These are phyloP conservation scores for Ommatoiulus sabulosus DNA, from an alignment of 2,888 invertebrate species.

Conservation along the genomic window DNA sequence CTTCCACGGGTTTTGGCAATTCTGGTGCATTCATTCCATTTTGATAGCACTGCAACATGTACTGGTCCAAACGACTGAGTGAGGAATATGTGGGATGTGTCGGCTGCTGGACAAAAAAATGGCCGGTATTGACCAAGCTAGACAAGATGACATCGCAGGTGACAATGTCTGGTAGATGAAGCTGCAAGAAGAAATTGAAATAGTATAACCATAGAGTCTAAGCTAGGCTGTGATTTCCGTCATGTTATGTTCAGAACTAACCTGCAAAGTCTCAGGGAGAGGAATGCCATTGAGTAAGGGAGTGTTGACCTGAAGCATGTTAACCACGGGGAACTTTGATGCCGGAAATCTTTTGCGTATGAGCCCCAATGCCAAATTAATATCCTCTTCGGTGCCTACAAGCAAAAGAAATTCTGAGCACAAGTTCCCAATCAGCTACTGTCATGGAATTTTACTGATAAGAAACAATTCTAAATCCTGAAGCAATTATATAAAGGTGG, in stretches of 20 bases:
- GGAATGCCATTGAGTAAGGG: constrained; percentile 67
- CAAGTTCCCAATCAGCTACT: no score
- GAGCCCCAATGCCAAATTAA: constrained; percentile 84
- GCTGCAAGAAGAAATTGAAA: constrained; percentile 70
- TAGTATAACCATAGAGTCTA: background rate
- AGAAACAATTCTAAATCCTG: no score
- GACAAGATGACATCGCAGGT: constrained; percentile 93
- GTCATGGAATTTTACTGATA: no score
- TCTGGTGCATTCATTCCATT: constrained; percentile 79
- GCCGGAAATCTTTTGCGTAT: constrained; percentile 87
- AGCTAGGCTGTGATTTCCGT: no score
- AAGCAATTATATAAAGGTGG: no score
- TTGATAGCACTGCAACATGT: constrained; percentile 86
- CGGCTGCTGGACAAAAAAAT: constrained; percentile 95
- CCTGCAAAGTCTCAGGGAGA: constrained; percentile 74
- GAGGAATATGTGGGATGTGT: constrained; percentile 93
- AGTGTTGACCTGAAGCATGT: constrained; percentile 74
- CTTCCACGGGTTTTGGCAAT: constrained; percentile 80
- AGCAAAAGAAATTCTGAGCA: constrained; percentile 60
- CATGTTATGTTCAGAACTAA: constrained; percentile 62
- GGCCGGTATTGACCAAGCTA: constrained; percentile 85
- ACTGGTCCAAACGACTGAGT: constrained; percentile 80
- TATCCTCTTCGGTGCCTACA: constrained; percentile 79
- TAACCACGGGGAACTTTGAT: constrained; percentile 82
- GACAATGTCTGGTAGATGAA: constrained; percentile 89